Evolutionary conservation across 2,113 vertebrate genomes (phyloP).

Genomic region (Callorhinus ursinus): DNA sequence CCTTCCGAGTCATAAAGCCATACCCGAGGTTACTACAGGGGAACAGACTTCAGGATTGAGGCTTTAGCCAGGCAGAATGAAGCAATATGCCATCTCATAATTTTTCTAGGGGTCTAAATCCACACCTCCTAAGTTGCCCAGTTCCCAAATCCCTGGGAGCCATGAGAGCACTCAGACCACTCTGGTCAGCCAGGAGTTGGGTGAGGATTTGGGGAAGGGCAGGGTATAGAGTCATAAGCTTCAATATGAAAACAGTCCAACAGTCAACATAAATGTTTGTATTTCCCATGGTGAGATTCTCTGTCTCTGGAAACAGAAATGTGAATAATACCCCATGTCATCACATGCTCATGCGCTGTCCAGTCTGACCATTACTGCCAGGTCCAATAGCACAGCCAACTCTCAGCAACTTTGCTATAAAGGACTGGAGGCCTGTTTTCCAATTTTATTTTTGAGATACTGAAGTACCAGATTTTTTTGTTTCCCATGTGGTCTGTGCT

Average conservation of each 20-base stretch:
- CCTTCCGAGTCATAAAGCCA: neutral
- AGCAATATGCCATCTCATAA: neutral
- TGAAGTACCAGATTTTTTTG: neutral
- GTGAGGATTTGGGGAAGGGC: neutral
- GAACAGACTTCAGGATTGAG: neutral
- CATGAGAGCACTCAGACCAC: neutral
- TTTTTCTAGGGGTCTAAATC: neutral
- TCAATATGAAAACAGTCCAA: neutral
- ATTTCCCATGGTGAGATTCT: neutral
- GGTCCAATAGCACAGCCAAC: neutral
- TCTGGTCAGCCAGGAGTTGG: neutral
- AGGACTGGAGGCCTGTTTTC: neutral
- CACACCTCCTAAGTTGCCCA: neutral
- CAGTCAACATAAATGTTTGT: neutral
- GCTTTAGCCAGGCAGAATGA: neutral
- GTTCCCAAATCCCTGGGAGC: neutral
- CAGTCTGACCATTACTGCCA: neutral
- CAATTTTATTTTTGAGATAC: neutral
- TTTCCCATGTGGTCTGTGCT: neutral
- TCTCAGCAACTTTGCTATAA: neutral
- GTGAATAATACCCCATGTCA: neutral
- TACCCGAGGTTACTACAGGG: neutral
- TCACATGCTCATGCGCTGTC: neutral
- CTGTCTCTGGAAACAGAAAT: constrained; percentile 12
- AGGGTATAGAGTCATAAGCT: neutral